phyloP scores from a whole-genome alignment of 2,113 vertebrate genomes.

The Saguinus imperator region DNA sequence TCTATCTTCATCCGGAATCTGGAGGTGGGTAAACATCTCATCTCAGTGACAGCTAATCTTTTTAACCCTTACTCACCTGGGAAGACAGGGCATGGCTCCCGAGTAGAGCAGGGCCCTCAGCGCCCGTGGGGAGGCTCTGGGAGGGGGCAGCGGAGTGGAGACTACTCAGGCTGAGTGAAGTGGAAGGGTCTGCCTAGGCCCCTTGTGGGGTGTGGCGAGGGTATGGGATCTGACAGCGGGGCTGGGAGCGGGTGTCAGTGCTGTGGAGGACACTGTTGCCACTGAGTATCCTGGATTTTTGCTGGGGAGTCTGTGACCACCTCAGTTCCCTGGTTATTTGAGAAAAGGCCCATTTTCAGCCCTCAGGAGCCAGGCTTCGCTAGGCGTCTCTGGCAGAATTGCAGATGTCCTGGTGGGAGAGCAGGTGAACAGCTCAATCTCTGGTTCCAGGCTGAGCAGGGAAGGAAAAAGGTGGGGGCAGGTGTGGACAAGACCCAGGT shows the following conservation, averaged over 20 bases:
- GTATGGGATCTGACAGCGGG: not conserved
- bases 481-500: not conserved
- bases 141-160: not conserved
- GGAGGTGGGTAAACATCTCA: slow-evolving; percentile 67
- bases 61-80: slow-evolving; percentile 67
- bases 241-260: not conserved
- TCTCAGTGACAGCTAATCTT: slow-evolving; percentile 47
- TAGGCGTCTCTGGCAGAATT: not conserved
- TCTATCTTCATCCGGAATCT: slow-evolving; percentile 76
- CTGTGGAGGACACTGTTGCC: not conserved
- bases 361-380: not conserved
- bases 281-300: not conserved
- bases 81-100: not conserved
- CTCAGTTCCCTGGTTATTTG: not conserved
- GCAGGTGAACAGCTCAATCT: not conserved
- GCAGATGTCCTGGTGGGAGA: not conserved
- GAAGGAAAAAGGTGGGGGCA: not conserved
- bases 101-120: fast-evolving
- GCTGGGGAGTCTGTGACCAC: not conserved
- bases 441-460: not conserved
- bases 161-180: no score
- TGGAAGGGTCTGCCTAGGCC: not conserved
- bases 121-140: no score
- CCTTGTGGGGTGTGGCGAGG: not conserved
- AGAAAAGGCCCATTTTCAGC: not conserved